Percentiles rank a stretch among this genome's conserved stretches.
phyloP scores from a whole-genome alignment of 2,113 vertebrate species.

The Odobenus rosmarus region DNA sequence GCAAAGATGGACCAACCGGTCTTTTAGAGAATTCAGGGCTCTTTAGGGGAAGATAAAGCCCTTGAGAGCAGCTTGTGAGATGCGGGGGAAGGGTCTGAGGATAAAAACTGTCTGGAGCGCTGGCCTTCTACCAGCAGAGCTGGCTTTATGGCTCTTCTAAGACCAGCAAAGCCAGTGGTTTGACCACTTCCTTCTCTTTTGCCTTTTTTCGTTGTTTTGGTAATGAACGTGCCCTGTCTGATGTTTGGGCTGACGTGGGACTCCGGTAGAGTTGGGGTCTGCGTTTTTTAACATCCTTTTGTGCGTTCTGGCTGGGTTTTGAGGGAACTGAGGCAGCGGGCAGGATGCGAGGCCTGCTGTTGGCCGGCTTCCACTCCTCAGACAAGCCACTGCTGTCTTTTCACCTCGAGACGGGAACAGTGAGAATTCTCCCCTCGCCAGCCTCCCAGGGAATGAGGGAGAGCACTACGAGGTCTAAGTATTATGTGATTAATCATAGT shows the following conservation, averaged over 20 bases:
- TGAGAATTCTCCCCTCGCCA: rapidly evolving
- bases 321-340: not conserved
- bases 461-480: not conserved
- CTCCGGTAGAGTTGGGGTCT: not conserved
- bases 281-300: not conserved
- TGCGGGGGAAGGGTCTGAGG: not conserved
- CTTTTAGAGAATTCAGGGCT: constrained; percentile 9
- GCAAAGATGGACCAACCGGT: not conserved
- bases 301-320: not conserved
- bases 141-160: not conserved
- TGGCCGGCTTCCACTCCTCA: not conserved
- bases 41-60: not conserved
- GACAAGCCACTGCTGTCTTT: not conserved
- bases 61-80: not conserved
- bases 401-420: rapidly evolving
- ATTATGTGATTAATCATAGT: not conserved
- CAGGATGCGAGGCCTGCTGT: rapidly evolving
- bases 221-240: not conserved
- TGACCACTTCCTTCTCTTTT: not conserved
- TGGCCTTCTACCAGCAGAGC: not conserved
- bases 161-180: not conserved
- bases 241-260: not conserved
- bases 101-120: not conserved
- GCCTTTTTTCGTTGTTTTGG: not conserved
- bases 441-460: not conserved